These are phyloP conservation scores for Leptopterna dolabrata DNA, from an alignment of 2,888 invertebrate genomes.

Conservation along the genomic window DNA sequence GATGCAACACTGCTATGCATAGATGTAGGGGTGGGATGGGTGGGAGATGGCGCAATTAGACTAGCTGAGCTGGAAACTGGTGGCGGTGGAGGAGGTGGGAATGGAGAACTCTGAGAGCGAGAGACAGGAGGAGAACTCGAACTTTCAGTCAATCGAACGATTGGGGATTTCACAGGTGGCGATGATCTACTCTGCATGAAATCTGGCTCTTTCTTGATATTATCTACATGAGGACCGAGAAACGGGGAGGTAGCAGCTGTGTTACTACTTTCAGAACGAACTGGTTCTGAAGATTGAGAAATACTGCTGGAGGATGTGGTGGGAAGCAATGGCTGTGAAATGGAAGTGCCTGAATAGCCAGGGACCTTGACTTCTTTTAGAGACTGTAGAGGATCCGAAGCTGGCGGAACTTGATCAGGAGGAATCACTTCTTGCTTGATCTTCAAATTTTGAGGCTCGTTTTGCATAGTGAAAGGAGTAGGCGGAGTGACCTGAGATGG, in stretches of 20 bases:
- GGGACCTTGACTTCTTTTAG: conserved; percentile 84
- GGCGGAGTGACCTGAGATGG: conserved; percentile 56
- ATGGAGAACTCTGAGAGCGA: conserved; percentile 58
- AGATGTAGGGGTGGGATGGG: conserved; percentile 69
- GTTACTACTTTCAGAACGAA: conserved; percentile 68
- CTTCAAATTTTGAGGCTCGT: conserved; percentile 79
- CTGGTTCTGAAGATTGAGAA: conserved; percentile 59
- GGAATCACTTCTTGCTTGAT: conserved; percentile 75
- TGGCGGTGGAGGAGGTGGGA: conserved; percentile 61
- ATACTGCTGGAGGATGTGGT: conserved; percentile 62
- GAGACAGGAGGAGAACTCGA: conserved; percentile 56
- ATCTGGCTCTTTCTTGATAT: conserved; percentile 81
- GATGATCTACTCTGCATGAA: conserved; percentile 64
- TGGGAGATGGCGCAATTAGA: conserved; percentile 62
- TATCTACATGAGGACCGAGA: conserved; percentile 77
- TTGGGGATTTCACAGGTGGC: conserved; percentile 67
- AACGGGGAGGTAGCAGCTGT: conserved; percentile 70
- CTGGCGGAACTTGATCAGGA: conserved; percentile 63
- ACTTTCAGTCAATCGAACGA: conserved; percentile 63
- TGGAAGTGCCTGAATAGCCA: conserved; percentile 72
- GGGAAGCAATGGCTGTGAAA: conserved; percentile 64
- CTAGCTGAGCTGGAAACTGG: conserved; percentile 66
- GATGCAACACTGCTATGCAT: conserved; percentile 78
- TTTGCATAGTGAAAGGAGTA: conserved; percentile 66
- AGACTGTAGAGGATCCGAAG: conserved; percentile 79